Base-by-base conservation (phyloP, 2,113 vertebrate species). In the Saguinus midas region DNA sequence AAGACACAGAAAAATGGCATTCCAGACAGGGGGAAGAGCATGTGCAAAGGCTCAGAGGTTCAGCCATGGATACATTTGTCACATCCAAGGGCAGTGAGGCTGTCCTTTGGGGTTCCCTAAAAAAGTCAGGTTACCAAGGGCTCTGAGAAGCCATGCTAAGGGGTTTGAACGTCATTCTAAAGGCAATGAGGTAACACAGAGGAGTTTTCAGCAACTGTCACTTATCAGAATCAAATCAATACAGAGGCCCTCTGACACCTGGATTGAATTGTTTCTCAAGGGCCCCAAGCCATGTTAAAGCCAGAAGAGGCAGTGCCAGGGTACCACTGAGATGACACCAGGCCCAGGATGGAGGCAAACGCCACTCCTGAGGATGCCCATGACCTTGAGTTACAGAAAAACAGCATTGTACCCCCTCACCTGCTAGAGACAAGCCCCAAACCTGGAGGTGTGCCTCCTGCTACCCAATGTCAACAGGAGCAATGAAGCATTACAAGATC, bases 11-110 rank as follows among this genome's bases (percentile, higher is more conserved):
- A 4, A 37, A 57, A 94, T 4, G 72, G 13, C 16, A 5, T 52
- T 57, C 64, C 10, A 20, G 87, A 1, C n/a, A 11, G 43, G 45
- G 64, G 23, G 66, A 21, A 52, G 3, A 21, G 45, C 14, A 3
- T 35, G 21, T 21, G 43, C 4, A 1, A 20, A 35, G 61, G 52
- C 58, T 25, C 0, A 0, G 94, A 81, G 23, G 23, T 27, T 21
- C 9, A 2, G 87, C 79, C 14, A 0, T 12, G 35, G 75, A 4
- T 3, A 1, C 1, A 20, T 1, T 10, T 11, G n/a, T 3, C 1
- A 29, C 52, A 10, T 35, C 12, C 3, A 52, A 52, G 55, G 48
- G 48, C 40, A 8, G 37, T 4, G 43, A 76, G 0, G 16, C 75
- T 37, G 40, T 7, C 8, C 12, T 21, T 8, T 3, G 25, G 18